Conservation (phyloP, 1,140 invertebrate species). For the Magallana angulata region DNA sequence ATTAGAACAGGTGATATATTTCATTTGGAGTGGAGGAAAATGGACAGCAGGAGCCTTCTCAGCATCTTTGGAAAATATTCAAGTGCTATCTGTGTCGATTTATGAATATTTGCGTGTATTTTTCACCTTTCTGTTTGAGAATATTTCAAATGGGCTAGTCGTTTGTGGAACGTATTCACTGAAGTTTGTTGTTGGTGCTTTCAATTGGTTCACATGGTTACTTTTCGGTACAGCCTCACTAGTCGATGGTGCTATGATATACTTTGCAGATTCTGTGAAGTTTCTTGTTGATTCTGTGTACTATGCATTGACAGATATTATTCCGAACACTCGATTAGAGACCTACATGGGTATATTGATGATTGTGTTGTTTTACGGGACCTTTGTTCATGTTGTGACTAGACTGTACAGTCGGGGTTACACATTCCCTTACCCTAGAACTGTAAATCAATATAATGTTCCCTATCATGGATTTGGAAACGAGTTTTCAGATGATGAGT, state of each 20-base stretch:
- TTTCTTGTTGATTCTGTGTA: slow-evolving; percentile 55
- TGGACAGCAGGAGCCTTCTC: slow-evolving; percentile 56
- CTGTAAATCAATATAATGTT: slow-evolving; percentile 3
- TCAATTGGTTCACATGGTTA: slow-evolving; percentile 38
- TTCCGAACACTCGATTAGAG: slow-evolving; percentile 58
- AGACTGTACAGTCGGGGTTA: slow-evolving; percentile 54
- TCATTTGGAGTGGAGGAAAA: slow-evolving; percentile 53
- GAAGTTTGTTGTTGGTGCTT: slow-evolving; percentile 22
- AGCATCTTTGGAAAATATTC: slow-evolving; percentile 44
- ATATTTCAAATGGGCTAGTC: slow-evolving; percentile 39
- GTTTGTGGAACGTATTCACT: slow-evolving; percentile 21
- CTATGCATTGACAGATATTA: slow-evolving; percentile 55
- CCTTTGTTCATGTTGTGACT: slow-evolving; percentile 51
- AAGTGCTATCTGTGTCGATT: slow-evolving; percentile 47
- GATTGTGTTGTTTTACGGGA: slow-evolving; percentile 40
- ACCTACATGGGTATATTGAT: slow-evolving; percentile 61
- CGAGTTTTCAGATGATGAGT: slow-evolving; percentile 64
- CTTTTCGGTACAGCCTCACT: slow-evolving; percentile 34
- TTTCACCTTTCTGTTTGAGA: slow-evolving; percentile 43
- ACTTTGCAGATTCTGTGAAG: slow-evolving; percentile 51
- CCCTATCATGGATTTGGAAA: slow-evolving; percentile 23
- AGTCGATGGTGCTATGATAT: slow-evolving; percentile 51
- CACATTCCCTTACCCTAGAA: slow-evolving; percentile 57
- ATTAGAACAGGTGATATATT: slow-evolving; percentile 56
- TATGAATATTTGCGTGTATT: slow-evolving; percentile 50